A percentile compares a stretch with the other conserved stretches of the same genome.
Evolutionary conservation across 1,140 invertebrate species (phyloP).

Genomic region (Drosophila insularis): DNA sequence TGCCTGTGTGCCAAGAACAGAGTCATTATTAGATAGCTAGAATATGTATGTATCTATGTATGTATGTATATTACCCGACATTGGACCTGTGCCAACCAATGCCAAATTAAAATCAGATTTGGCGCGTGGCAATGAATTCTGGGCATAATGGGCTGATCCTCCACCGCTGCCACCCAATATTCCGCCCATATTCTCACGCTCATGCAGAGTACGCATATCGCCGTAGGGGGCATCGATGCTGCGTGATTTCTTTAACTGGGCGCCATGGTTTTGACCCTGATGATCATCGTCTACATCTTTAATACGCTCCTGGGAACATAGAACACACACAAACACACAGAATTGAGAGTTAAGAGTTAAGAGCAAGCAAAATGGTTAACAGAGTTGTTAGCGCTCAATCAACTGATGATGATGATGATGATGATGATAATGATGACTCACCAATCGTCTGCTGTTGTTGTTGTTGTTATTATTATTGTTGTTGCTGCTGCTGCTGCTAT

Average conservation of each 20-base stretch:
- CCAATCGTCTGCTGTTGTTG: slow-evolving; percentile 68
- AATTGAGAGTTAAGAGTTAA: background rate
- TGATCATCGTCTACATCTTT: slow-evolving; percentile 83
- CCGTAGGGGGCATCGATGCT: slow-evolving; percentile 94
- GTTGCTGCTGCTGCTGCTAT: slow-evolving; percentile 21
- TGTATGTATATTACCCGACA: slow-evolving; percentile 27
- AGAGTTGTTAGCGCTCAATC: slow-evolving; percentile 44
- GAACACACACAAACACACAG: slow-evolving; percentile 15
- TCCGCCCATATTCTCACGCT: slow-evolving; percentile 78
- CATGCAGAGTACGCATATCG: slow-evolving; percentile 88
- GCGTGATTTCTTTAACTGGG: slow-evolving; percentile 91
- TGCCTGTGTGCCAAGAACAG: slow-evolving; percentile 34
- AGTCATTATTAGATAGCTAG: background rate
- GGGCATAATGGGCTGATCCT: slow-evolving; percentile 81
- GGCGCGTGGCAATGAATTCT: slow-evolving; percentile 87
- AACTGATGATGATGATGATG: slow-evolving; percentile 17
- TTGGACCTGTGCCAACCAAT: slow-evolving; percentile 83
- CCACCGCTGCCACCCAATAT: slow-evolving; percentile 47
- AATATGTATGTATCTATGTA: background rate
- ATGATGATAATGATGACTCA: slow-evolving; percentile 50
- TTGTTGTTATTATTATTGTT: slow-evolving; percentile 23
- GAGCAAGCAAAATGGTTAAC: slow-evolving; percentile 22
- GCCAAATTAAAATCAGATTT: slow-evolving; percentile 94
- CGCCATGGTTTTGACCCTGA: slow-evolving; percentile 77
- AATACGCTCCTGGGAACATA: slow-evolving; percentile 64